Evolutionary conservation across 2,797 vertebrate genomes (phyloP), one percentile per base, ranked within the genome.

Genomic region (Semotilus atromaculatus): DNA sequence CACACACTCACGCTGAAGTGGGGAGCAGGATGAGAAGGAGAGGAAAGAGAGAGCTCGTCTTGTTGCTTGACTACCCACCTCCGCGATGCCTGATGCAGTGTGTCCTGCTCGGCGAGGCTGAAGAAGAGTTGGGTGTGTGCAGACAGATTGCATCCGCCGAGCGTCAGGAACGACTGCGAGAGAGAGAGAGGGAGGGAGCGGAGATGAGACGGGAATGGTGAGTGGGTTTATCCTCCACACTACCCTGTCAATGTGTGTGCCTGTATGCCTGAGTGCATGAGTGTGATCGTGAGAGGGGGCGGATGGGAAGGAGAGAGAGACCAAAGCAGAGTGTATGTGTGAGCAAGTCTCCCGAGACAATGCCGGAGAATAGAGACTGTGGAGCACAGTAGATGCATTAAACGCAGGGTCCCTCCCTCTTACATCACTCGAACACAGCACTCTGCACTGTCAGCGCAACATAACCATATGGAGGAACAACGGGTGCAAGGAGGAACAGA

Each of bases 41-140:
- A 58, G 11, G 31, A 66, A 84, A 80, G 76, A 87, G 34, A 58
- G 66, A 86, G 51, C 72, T 48, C 45, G 55, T 40, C 36, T 76
- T 86, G 85, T 62, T 53, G 68, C 72, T 81, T 9, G 43, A 80
- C 67, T 86, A 95, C 94, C 93, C 92, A 96, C 95, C 94, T 95
- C 90, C 89, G 92, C 91, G 92, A 92, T 86, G 91, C 90, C 93
- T 93, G 93, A 91, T 88, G 92, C 93, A 92, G 93, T 88, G 91
- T 92, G 88, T 88, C 91, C 88, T 87, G 90, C 89, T 88, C 36
- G 51, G 88, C 91, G 84, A 80, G 85, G 90, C 90, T 86, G 91
- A 88, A 88, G 89, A 89, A 89, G 45, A 80, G 89, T 89, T 36
- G 84, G 68, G 78, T 26, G 77, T 87, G 78, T 84, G 72, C 71